A percentile compares a stretch with the other conserved stretches of the same genome.
Conservation (phyloP, 2,113 vertebrate genomes). For the Pleuronectes platessa region DNA sequence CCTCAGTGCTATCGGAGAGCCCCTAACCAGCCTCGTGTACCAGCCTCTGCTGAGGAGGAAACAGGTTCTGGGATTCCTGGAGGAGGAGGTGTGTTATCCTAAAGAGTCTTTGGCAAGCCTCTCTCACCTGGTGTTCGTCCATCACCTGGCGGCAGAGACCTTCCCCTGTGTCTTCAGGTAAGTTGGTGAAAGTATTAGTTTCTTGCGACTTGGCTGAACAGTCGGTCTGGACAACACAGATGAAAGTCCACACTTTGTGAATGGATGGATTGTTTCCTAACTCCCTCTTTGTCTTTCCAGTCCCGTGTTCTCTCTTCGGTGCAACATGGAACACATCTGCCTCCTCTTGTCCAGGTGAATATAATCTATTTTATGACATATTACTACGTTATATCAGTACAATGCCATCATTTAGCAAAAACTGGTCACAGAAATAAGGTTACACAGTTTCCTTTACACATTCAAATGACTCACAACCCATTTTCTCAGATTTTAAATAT, state of each 20-base stretch:
- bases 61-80: constrained; percentile 82
- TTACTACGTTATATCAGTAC: background rate
- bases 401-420: background rate
- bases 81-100: constrained; percentile 86
- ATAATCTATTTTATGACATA: background rate
- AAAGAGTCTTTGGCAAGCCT: constrained; percentile 89
- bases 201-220: background rate
- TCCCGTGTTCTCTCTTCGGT: constrained; percentile 89
- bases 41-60: constrained; percentile 76
- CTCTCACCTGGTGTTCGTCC: constrained; percentile 91
- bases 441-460: background rate
- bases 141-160: constrained; percentile 86
- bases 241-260: background rate
- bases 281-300: constrained; percentile 77
- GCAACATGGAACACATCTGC: constrained; percentile 89
- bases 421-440: background rate
- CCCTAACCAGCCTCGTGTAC: constrained; percentile 71
- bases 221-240: background rate
- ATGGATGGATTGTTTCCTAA: background rate
- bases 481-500: too few relatives aligned
- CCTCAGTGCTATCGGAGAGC: constrained; percentile 74
- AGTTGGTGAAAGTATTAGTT: background rate
- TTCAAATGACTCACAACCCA: too few relatives aligned
- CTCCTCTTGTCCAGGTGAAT: constrained; percentile 88
- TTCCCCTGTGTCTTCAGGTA: constrained; percentile 94